Conservation (phyloP, 23 tunicate genomes). For the Halocynthia roretzi region DNA sequence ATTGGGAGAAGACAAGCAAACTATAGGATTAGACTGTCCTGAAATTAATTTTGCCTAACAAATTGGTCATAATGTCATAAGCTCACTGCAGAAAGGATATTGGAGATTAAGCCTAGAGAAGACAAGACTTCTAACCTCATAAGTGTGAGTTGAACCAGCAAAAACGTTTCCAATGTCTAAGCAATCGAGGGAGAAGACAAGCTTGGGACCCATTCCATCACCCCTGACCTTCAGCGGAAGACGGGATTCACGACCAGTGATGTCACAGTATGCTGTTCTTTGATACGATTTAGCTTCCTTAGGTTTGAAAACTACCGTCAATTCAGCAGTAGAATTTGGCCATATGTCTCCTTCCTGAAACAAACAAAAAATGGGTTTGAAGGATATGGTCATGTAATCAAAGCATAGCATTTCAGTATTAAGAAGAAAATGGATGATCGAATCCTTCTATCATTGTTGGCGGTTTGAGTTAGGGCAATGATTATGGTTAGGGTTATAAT, state of each 20-base stretch:
- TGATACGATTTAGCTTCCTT: conserved; percentile 63
- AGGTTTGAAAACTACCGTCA: conserved; percentile 80
- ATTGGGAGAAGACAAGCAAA: too few species aligned
- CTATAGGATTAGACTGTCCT: too few species aligned
- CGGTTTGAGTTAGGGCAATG: too few species aligned
- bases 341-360: conserved; percentile 90
- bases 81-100: too few species aligned
- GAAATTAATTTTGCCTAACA: too few species aligned
- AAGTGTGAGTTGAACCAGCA: conserved; percentile 85
- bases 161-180: conserved; percentile 90
- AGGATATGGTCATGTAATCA: neutral
- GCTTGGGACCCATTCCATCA: conserved; percentile 91
- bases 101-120: too few species aligned
- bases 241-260: conserved; percentile 86
- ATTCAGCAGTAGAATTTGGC: conserved; percentile 85
- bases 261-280: conserved; percentile 86
- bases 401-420: too few species aligned
- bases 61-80: too few species aligned
- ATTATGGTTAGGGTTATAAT: too few species aligned
- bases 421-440: too few species aligned
- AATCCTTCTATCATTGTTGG: too few species aligned
- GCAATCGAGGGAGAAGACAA: conserved; percentile 59
- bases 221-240: conserved; percentile 83
- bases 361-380: neutral
- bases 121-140: conserved; percentile 44